Conservation (phyloP, 2,113 vertebrate species). For the Mirounga angustirostris region DNA sequence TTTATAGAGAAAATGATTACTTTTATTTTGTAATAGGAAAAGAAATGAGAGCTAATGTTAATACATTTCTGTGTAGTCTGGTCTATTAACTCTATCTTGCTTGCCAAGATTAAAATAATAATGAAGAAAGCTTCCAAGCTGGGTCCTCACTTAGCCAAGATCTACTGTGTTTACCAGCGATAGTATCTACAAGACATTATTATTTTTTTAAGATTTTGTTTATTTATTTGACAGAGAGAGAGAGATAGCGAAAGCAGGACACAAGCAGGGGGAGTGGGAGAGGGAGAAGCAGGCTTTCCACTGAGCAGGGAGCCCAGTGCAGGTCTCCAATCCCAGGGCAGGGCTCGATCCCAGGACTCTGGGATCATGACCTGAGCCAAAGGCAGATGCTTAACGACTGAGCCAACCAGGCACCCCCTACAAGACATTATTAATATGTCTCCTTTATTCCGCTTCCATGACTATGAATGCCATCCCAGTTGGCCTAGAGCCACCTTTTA, state of each 20-base stretch:
- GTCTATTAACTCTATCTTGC: not conserved
- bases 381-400: too few species aligned
- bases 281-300: too few species aligned
- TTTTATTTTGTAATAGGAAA: conserved; percentile 44
- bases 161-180: not conserved
- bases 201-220: not conserved
- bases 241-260: too few species aligned
- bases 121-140: not conserved
- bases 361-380: too few species aligned
- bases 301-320: too few species aligned
- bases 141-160: not conserved
- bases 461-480: not conserved
- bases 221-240: too few species aligned
- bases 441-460: not conserved
- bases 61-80: not conserved
- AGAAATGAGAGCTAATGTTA: not conserved
- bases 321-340: too few species aligned
- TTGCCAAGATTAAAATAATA: conserved; percentile 29
- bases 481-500: not conserved
- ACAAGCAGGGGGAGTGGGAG: too few species aligned
- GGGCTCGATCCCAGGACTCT: too few species aligned
- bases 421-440: not conserved
- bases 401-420: not conserved
- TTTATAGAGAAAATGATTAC: conserved; percentile 18
- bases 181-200: not conserved